Evolutionary conservation across 2,113 vertebrate species (phyloP).

Genomic region (Dicrurus megarhynchus): DNA sequence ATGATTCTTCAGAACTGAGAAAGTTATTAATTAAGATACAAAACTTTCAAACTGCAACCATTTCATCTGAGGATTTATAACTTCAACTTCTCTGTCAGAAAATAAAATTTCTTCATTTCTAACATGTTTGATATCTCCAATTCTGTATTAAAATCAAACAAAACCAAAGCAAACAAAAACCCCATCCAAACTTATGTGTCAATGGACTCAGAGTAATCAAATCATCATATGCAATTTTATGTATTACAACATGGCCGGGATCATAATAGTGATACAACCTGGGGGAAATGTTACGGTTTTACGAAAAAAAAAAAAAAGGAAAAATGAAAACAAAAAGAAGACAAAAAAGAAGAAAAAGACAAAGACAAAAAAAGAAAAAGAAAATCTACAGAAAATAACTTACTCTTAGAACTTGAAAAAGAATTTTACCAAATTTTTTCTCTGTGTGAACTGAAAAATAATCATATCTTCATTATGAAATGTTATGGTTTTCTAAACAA

Average conservation of each 20-base stretch:
- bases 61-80: neutral
- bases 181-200: neutral
- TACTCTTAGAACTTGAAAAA: neutral
- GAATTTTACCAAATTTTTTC: neutral
- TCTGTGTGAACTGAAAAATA: neutral
- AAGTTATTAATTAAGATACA: neutral
- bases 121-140: neutral
- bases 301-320: no score
- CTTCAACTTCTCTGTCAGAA: neutral
- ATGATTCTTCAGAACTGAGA: neutral
- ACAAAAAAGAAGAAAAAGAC: fast-evolving
- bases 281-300: fast-evolving
- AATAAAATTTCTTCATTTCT: neutral
- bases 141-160: neutral
- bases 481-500: neutral
- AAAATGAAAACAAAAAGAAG: neutral
- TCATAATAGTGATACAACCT: neutral
- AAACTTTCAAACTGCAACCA: neutral
- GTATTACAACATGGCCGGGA: fast-evolving
- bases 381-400: neutral
- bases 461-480: neutral
- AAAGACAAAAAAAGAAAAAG: neutral
- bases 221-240: neutral
- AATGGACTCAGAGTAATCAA: neutral
- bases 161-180: neutral